A percentile compares a stretch with the other conserved stretches of the same genome.
phyloP scores from a whole-genome alignment of 2,113 vertebrate genomes.

The Callaeas wilsoni region DNA sequence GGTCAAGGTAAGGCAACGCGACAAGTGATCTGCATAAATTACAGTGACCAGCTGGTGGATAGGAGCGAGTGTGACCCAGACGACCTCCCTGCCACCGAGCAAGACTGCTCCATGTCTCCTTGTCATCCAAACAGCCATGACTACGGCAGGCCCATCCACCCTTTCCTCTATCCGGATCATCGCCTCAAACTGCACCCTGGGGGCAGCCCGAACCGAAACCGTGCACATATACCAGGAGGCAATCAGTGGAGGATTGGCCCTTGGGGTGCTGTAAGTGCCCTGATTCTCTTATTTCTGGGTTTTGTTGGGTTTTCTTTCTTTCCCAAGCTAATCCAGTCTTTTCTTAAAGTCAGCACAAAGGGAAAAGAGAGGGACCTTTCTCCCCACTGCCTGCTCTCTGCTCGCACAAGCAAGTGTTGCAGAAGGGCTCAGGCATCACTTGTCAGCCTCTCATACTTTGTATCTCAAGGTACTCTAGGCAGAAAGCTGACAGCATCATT shows the following conservation, averaged over 20 bases:
- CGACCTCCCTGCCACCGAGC: slow-evolving; percentile 82
- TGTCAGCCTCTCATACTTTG: neutral
- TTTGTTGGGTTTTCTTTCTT: neutral
- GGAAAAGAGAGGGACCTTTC: neutral
- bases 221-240: slow-evolving; percentile 69
- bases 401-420: neutral
- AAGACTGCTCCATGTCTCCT: slow-evolving; percentile 91
- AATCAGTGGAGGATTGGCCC: slow-evolving; percentile 96
- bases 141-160: slow-evolving; percentile 60
- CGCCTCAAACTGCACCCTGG: slow-evolving; percentile 71
- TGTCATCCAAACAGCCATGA: slow-evolving; percentile 82
- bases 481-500: neutral
- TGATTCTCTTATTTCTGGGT: neutral
- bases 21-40: slow-evolving; percentile 90
- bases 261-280: slow-evolving; percentile 92
- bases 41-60: slow-evolving; percentile 86
- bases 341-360: neutral
- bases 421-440: neutral
- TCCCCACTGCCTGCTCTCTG: neutral
- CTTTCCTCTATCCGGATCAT: slow-evolving; percentile 70
- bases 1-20: slow-evolving; percentile 91
- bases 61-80: slow-evolving; percentile 87
- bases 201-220: slow-evolving; percentile 55
- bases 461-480: neutral
- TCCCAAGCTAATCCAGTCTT: neutral